Evolutionary conservation across 2,888 invertebrate genomes (phyloP).

Genomic region (Nomada flava): DNA sequence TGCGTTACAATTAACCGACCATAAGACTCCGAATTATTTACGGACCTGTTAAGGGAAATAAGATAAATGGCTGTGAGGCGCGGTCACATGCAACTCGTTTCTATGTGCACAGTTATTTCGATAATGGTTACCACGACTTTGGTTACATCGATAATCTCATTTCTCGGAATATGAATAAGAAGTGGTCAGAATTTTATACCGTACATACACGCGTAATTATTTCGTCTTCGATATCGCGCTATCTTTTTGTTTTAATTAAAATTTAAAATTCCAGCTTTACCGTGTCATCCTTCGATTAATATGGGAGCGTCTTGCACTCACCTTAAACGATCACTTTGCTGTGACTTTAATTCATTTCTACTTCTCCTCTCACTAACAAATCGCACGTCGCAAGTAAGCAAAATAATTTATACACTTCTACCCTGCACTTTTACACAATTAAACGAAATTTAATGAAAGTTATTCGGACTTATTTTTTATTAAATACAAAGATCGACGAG

Average conservation of each 20-base stretch:
- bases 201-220: no score
- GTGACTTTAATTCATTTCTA: not conserved
- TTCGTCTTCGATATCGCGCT: no score
- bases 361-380: not conserved
- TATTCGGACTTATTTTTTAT: not conserved
- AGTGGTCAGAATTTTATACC: no score
- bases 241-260: conserved; percentile 22
- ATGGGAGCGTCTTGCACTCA: conserved; percentile 1
- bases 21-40: not conserved
- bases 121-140: conserved; percentile 37
- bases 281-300: conserved; percentile 4
- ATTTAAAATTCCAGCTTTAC: conserved; percentile 24
- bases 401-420: no score
- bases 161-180: not conserved
- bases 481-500: not conserved
- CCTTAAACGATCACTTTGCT: not conserved
- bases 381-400: not conserved
- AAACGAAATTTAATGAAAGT: not conserved
- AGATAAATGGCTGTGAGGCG: not conserved
- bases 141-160: conserved; percentile 39
- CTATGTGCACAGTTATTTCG: conserved; percentile 17
- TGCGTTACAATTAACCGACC: not conserved
- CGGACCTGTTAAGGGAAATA: not conserved
- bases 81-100: conserved; percentile 10
- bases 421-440: not conserved